Evolutionary conservation across 1,140 invertebrate genomes (phyloP), one percentile per base, ranked within the genome.

Genomic region (Ostrea denselamellosa): DNA sequence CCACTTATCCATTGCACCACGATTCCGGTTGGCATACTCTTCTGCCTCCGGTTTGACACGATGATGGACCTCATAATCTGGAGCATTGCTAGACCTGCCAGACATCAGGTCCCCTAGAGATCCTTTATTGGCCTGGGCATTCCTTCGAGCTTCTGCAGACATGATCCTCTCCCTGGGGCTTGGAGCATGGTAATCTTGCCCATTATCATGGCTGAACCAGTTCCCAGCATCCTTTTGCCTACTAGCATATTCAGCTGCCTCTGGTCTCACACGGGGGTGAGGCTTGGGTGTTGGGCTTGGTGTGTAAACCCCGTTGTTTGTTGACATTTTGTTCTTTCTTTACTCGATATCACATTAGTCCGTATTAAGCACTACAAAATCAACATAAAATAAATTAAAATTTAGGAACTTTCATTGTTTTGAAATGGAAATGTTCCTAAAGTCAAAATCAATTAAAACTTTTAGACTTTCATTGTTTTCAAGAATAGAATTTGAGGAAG

Each of bases 1-100:
- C 90, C 89, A 92, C 85, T 90, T 90, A 68, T 92, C 93, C 87
- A 92, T 91, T 14, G 88, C 91, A 0, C 92, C 93, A 25, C 93
- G 90, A 85, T 92, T 90, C 53, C 87, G 58, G 77, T 89, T 68
- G 2, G 92, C 92, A 83, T 91, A 90, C 28, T 87, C 88, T 65
- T 90, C 87, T 4, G 90, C 92, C 87, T 92, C 91, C 34, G 89
- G 90, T n/a, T 88, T 88, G 8, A 84, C 84, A 0, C 87, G 51
- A 62, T 88, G 85, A 17, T 84, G 84, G 2, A 88, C 53, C 34
- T 88, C 83, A 56, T 82, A 68, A 56, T 84, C 83, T 81, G 84
- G 84, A 22, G 83, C 68, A 81, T 85, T 85, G 19, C 12, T 85
- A 68, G 77, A 51, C 53, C 77, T 88, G 28, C 81, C 85, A 10